phyloP scores from a whole-genome alignment of 2,888 invertebrate genomes.

The Rapana venosa region DNA sequence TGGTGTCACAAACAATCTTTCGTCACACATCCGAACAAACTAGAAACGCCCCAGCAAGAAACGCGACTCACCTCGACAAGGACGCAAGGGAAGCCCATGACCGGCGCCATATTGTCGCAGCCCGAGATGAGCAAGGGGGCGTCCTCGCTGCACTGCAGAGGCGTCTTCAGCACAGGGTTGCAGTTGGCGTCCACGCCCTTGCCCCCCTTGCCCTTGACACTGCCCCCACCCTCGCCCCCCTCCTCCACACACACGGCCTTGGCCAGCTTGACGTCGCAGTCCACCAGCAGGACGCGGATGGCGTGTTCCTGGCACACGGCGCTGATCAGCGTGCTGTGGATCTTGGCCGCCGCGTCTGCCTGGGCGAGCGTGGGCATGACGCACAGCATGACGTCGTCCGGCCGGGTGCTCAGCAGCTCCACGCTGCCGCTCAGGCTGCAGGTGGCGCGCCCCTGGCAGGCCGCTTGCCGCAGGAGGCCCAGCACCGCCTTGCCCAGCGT shows the following conservation, averaged over 20 bases:
- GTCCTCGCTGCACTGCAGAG: background rate
- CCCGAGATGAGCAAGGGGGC: background rate
- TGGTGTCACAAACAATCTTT: no score
- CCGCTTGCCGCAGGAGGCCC: slow-evolving; percentile 3
- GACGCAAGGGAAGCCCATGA: slow-evolving; percentile 35
- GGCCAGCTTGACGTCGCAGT: slow-evolving; percentile 41
- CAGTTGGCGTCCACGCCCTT: background rate
- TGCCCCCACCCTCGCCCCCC: background rate
- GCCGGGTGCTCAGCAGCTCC: slow-evolving; percentile 30
- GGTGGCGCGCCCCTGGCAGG: slow-evolving; percentile 20
- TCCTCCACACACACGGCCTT: slow-evolving; percentile 14
- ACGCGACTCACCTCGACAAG: slow-evolving; percentile 27
- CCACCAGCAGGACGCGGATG: slow-evolving; percentile 30
- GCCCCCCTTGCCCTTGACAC: background rate
- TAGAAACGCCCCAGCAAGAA: no score
- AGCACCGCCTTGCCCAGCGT: slow-evolving; percentile 5
- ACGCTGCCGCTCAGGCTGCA: slow-evolving; percentile 28
- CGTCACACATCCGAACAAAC: no score
- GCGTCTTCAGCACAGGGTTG: background rate
- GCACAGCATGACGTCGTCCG: slow-evolving; percentile 41
- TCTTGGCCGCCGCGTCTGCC: slow-evolving; percentile 16
- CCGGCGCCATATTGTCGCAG: slow-evolving; percentile 20
- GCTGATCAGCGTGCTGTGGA: slow-evolving; percentile 40
- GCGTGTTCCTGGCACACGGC: slow-evolving; percentile 31
- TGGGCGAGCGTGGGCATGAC: slow-evolving; percentile 25